These are phyloP conservation scores for Bolinopsis microptera DNA, from an alignment of 37 sponge, comb jelly and placozoan species.

Conservation along the genomic window DNA sequence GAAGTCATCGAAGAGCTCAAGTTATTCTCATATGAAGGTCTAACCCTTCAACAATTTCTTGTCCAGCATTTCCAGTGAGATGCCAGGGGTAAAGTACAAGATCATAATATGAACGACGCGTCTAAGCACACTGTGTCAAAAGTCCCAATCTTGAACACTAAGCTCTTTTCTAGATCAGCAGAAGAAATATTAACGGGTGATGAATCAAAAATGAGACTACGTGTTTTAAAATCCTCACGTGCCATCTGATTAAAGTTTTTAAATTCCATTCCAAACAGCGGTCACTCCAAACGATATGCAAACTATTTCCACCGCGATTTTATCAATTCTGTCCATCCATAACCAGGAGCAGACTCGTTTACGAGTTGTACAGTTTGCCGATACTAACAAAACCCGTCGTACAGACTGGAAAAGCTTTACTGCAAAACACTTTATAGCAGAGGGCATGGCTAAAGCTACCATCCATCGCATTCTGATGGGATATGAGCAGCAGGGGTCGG, in stretches of 20 bases:
- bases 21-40: too few species aligned
- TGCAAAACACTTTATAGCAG: background rate
- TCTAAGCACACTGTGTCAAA: too few species aligned
- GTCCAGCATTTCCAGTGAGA: too few species aligned
- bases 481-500: background rate
- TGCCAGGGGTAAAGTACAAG: too few species aligned
- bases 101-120: too few species aligned
- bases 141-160: too few species aligned
- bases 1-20: too few species aligned
- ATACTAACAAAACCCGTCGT: background rate
- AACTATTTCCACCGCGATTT: background rate
- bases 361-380: background rate
- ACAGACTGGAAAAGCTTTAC: background rate
- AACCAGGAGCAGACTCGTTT: background rate
- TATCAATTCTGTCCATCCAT: background rate
- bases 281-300: background rate
- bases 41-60: too few species aligned
- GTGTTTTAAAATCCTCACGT: background rate
- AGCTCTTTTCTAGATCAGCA: too few species aligned
- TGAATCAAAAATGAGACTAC: background rate
- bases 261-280: background rate
- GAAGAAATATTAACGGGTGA: background rate
- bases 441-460: background rate
- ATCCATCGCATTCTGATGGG: background rate
- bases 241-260: background rate